These are phyloP conservation scores for Pachypsylla venusta DNA, from an alignment of 1,140 invertebrate species.

Conservation along the genomic window DNA sequence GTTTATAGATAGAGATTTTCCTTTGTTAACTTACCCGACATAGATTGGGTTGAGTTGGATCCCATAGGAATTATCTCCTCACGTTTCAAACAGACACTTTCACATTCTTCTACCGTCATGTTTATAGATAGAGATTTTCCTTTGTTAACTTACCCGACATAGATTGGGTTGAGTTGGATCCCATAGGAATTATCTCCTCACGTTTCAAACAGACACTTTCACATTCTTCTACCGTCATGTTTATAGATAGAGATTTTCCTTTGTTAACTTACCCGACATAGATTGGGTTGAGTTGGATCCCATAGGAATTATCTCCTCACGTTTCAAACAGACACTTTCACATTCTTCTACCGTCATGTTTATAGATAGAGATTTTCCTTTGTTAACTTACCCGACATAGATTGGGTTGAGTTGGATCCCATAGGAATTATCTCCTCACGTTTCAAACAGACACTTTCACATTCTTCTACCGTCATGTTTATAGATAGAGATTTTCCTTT, in stretches of 20 bases:
- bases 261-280: too few species aligned
- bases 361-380: too few species aligned
- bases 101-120: conserved; percentile 38
- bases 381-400: too few species aligned
- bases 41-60: conserved; percentile 4
- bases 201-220: conserved; percentile 32
- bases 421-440: conserved; percentile 28
- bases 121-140: too few species aligned
- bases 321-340: conserved; percentile 31
- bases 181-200: conserved; percentile 26
- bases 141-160: too few species aligned
- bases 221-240: too few species aligned
- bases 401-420: conserved; percentile 10
- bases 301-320: conserved; percentile 27
- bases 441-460: conserved; percentile 32
- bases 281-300: conserved; percentile 10
- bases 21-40: too few species aligned
- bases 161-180: conserved; percentile 5
- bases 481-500: too few species aligned
- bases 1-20: too few species aligned
- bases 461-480: too few species aligned
- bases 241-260: too few species aligned
- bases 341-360: too few species aligned
- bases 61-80: conserved; percentile 26
- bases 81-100: conserved; percentile 31